Evolutionary conservation across 2,113 vertebrate species (phyloP).

Genomic region (Campylorhamphus procurvoides): DNA sequence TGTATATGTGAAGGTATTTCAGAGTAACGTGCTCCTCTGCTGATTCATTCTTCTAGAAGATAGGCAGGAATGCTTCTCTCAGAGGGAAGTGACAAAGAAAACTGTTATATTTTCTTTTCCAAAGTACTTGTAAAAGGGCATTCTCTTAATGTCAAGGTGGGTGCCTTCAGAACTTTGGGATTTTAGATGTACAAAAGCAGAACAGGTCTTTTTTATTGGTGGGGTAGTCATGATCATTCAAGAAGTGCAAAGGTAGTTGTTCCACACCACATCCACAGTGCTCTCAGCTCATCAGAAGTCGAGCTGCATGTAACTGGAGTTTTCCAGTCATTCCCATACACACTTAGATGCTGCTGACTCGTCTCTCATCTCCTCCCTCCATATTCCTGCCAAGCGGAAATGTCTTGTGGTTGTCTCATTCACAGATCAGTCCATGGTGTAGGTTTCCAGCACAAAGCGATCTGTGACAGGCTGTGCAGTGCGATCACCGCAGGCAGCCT

Average conservation of each 20-base stretch:
- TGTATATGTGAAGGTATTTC: background rate
- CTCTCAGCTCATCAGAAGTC: background rate
- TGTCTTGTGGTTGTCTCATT: conserved; percentile 41
- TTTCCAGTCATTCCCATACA: background rate
- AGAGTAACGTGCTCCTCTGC: background rate
- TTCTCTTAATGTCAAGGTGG: background rate
- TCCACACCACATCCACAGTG: background rate
- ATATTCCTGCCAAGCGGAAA: conserved; percentile 8
- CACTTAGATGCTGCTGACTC: background rate
- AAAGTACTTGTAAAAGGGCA: background rate
- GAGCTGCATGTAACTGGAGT: background rate
- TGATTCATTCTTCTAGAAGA: background rate
- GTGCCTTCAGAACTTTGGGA: background rate
- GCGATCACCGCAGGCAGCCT: conserved; percentile 42
- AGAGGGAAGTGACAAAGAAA: background rate
- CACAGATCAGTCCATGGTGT: conserved; percentile 14
- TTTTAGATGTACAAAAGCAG: background rate
- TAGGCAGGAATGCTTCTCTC: background rate
- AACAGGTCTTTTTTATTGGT: background rate
- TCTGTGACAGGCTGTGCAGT: conserved; percentile 30
- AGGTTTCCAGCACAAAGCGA: conserved; percentile 44
- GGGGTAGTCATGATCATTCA: rapidly evolving
- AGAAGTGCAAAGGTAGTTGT: background rate
- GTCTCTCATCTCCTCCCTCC: background rate
- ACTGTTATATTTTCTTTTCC: background rate